Conservation (phyloP, 2,113 vertebrate species). For the Porphyrio hochstetteri region DNA sequence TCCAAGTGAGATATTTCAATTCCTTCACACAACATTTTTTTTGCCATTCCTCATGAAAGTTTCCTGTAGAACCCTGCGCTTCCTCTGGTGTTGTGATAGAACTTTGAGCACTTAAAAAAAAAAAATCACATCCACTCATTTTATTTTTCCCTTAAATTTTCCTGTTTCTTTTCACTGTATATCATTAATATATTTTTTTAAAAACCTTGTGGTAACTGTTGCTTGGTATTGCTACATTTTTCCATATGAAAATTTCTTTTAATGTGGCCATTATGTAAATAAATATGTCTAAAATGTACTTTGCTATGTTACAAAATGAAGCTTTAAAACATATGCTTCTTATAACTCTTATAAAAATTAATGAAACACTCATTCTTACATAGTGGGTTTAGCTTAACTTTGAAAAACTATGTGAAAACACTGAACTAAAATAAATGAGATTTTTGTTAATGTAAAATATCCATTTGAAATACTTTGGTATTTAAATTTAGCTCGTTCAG, state of each 20-base stretch:
- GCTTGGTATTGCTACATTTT: constrained; percentile 17
- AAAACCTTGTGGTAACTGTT: not conserved
- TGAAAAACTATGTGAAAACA: constrained; percentile 31
- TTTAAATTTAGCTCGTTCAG: constrained; percentile 24
- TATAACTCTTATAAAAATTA: constrained; percentile 53
- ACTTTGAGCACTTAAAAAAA: not conserved
- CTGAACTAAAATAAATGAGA: constrained; percentile 1
- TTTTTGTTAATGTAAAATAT: constrained; percentile 43
- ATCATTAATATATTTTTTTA: not conserved
- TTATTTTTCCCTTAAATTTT: not conserved
- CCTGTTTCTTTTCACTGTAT: constrained; percentile 20
- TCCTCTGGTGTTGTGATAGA: not conserved
- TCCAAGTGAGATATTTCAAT: not conserved
- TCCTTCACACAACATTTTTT: not conserved
- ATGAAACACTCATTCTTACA: constrained; percentile 53
- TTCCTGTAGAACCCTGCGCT: not conserved
- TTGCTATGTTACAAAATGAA: constrained; percentile 9
- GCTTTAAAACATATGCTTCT: constrained; percentile 26
- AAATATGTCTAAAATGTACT: constrained; percentile 29
- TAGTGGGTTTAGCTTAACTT: not conserved
- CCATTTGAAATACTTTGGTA: not conserved
- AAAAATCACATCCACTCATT: not conserved
- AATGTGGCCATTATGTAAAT: constrained; percentile 22
- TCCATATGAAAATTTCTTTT: constrained; percentile 42
- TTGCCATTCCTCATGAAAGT: not conserved